Evolutionary conservation across 1,140 invertebrate species (phyloP).

Genomic region (Nylanderia fulva): DNA sequence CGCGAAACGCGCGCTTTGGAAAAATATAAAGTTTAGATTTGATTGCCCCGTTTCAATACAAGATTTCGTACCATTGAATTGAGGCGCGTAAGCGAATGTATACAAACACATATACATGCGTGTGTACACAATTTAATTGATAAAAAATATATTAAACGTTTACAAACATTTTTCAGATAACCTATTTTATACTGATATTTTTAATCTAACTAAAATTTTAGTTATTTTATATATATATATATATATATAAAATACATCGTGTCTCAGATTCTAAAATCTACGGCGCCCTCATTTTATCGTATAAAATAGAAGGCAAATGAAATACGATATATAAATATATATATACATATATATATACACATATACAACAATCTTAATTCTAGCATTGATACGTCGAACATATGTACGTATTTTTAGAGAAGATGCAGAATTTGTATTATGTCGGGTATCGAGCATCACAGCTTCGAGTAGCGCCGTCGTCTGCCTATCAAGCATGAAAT

Average conservation of each 20-base stretch:
- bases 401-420: slow-evolving; percentile 18
- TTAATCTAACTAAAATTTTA: neutral
- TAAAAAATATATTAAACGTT: neutral
- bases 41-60: neutral
- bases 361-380: slow-evolving; percentile 1
- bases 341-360: too few species aligned
- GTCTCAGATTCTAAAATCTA: slow-evolving; percentile 19
- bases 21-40: neutral
- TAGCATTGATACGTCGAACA: neutral
- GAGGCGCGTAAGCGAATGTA: neutral
- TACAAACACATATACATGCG: neutral
- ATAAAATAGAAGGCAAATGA: neutral
- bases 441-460: slow-evolving; percentile 12
- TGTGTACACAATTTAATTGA: neutral
- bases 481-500: neutral
- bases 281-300: neutral
- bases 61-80: neutral
- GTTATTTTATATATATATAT: slow-evolving; percentile 13
- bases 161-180: neutral
- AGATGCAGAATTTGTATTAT: neutral
- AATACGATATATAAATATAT: neutral
- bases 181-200: too few species aligned
- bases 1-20: neutral
- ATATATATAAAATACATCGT: too few species aligned
- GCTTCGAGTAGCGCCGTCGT: neutral